Base-by-base conservation (phyloP, 2,888 invertebrate genomes). In the Cabera pusaria region DNA sequence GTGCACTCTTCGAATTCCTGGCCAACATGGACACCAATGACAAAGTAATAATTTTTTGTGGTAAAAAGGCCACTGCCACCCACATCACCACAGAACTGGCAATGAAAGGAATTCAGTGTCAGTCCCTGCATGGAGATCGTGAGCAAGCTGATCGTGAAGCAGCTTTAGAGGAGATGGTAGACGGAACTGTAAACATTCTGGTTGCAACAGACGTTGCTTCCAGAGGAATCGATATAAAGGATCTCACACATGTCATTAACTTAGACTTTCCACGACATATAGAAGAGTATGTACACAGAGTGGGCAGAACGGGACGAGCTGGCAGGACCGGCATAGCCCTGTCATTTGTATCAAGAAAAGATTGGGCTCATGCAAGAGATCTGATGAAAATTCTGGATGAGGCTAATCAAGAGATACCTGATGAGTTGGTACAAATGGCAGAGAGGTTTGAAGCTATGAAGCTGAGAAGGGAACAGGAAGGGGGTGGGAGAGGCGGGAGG, bases 171-270 rank as follows among this genome's bases (percentile, higher is more conserved):
- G 97, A 97, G 59, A 93, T 98, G 59, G 93, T 94, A 48, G 90
- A 91, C 35, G 97, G 97, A 0, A 84, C 90, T 1, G 95, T 96
- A 0, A 92, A 92, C 44, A 95, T 98, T 52, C 89, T 98, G 10
- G 92, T 98, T 31, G 98, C 98, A 0, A 98, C 98, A 0, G 98
- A 98, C 89, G 96, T 98, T 0, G 98, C 98, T 1, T 97, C 97
- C 2, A 91, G 98, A 50, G 98, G 98, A 1, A 92, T 98, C 32
- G 98, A 98, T 70, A 97, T 97, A 32, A 93, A 94, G 61, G 96
- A 97, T 66, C 90, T 97, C 5, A 95, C 96, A 82, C 95, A 97
- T 76, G 97, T 98, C 1, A 85, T 98, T 11, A 98, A 98, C 76
- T 96, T 93, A 59, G 98, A 98, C 77, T 98, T 98, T 64, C 98